Evolutionary conservation across 2,113 vertebrate species (phyloP).

Genomic region (Forbesichthys agassizii): DNA sequence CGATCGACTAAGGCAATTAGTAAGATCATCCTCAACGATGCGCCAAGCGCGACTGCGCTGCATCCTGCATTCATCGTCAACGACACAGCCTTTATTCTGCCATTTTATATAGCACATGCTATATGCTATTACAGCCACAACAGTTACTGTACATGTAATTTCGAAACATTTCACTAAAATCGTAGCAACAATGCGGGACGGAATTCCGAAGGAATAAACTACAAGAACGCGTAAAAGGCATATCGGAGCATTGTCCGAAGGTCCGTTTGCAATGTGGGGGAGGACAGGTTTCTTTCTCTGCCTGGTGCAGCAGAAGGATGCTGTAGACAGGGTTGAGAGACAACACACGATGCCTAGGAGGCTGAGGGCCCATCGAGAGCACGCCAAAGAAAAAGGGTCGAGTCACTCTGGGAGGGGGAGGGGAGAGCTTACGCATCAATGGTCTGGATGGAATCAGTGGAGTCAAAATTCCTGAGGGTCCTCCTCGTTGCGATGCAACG

Average conservation of each 20-base stretch:
- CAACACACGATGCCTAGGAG: slow-evolving; percentile 80
- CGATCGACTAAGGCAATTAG: slow-evolving; percentile 64
- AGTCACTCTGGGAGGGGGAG: slow-evolving; percentile 70
- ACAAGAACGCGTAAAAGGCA: slow-evolving; percentile 41
- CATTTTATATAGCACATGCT: slow-evolving; percentile 55
- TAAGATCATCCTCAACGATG: slow-evolving; percentile 68
- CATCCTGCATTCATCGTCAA: slow-evolving; percentile 56
- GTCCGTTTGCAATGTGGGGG: slow-evolving; percentile 16
- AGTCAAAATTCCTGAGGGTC: slow-evolving; percentile 75
- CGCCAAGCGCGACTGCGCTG: slow-evolving; percentile 65
- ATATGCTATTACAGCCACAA: slow-evolving; percentile 7
- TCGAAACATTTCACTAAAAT: slow-evolving; percentile 8
- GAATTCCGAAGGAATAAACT: slow-evolving; percentile 54
- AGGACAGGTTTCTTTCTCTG: slow-evolving; percentile 47
- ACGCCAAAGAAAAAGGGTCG: slow-evolving; percentile 70
- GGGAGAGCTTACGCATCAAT: slow-evolving; percentile 72
- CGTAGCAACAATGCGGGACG: slow-evolving; percentile 12
- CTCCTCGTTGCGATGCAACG: slow-evolving; percentile 68
- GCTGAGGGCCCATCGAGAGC: slow-evolving; percentile 74
- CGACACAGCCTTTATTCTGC: slow-evolving; percentile 57
- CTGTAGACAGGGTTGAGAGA: slow-evolving; percentile 71
- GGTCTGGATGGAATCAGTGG: slow-evolving; percentile 74
- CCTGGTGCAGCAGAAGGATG: slow-evolving; percentile 67
- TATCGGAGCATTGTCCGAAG: slow-evolving; percentile 46
- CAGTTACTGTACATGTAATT: slow-evolving; percentile 28